phyloP scores from a whole-genome alignment of 2,888 invertebrate species.

The Caenorhabditis sp. region DNA sequence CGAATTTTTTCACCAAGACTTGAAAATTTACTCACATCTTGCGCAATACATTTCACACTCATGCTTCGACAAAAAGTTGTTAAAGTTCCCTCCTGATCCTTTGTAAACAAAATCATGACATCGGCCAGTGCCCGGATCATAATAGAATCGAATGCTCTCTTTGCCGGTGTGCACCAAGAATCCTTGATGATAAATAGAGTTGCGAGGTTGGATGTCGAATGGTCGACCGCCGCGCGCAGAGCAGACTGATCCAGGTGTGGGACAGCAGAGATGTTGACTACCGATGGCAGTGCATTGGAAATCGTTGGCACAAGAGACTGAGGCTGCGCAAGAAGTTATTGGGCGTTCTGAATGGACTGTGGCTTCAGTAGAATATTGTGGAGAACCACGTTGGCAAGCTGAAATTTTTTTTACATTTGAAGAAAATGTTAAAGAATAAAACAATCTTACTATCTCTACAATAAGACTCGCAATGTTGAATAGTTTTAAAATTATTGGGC shows the following conservation, averaged over 20 bases:
- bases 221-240: constrained; percentile 56
- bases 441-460: constrained; percentile 54
- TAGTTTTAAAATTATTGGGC: constrained; percentile 60
- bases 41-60: constrained; percentile 63
- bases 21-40: constrained; percentile 29
- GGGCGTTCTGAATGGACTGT: constrained; percentile 50
- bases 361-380: constrained; percentile 55
- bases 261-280: constrained; percentile 60
- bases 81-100: constrained; percentile 63
- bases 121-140: constrained; percentile 51
- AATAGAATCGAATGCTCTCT: constrained; percentile 57
- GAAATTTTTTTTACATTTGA: constrained; percentile 4
- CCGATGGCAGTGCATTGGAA: constrained; percentile 60
- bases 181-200: constrained; percentile 50
- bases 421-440: not conserved
- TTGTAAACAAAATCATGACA: constrained; percentile 53
- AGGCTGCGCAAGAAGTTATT: constrained; percentile 53
- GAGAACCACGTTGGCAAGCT: constrained; percentile 60
- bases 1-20: not conserved
- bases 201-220: constrained; percentile 50
- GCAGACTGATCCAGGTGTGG: constrained; percentile 53
- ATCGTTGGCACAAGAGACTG: constrained; percentile 51
- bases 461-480: constrained; percentile 59
- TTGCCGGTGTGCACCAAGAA: constrained; percentile 50
- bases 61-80: constrained; percentile 59